Base-by-base conservation (phyloP, 2,797 vertebrate genomes). In the Phalanger gymnotis region DNA sequence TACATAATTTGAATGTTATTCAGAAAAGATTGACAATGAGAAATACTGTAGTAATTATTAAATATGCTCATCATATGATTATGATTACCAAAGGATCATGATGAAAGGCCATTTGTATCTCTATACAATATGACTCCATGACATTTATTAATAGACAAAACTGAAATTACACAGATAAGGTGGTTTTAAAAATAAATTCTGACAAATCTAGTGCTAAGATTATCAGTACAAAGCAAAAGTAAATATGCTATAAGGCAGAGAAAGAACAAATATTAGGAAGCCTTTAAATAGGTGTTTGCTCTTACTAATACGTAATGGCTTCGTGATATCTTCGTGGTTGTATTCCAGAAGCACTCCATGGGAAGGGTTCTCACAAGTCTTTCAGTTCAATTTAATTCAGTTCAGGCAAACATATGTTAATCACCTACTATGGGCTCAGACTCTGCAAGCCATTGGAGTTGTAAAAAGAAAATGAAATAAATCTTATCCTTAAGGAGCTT, bases 1-100 rank as follows among this genome's bases (percentile, higher is more conserved):
- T 94, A 94, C 93, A 91, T 94, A 92, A 95, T 94, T 96, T 51
- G 92, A 92, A 89, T 87, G 30, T 28, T 54, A 92, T 58, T 95
- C 94, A 54, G 56, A 53, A 87, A 91, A 47, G 95, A 92, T 25
- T 94, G 93, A 92, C 53, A 93, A 93, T 34, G 91, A 93, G 90
- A 94, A 92, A 94, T 53, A 12, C 31, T 93, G n/a, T 55, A 90
- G 34, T 19, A 51, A 27, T 61, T 93, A 95, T 95, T 96, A 94
- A 58, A 52, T 54, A 53, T 14, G 52, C 47, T 81, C 93, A 54
- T 55, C 94, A n/a, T n/a, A n/a, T n/a, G n/a, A n/a, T 47, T 54
- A 34, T 4, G 47, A 30, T 31, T 92, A 22, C 53, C 14, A 30
- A 12, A 51, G 58, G n/a, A 54, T 95, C 90, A 96, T 51, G n/a